These are phyloP conservation scores for Synanthedon formicaeformis DNA, from an alignment of 2,888 invertebrate species.

Conservation along the genomic window DNA sequence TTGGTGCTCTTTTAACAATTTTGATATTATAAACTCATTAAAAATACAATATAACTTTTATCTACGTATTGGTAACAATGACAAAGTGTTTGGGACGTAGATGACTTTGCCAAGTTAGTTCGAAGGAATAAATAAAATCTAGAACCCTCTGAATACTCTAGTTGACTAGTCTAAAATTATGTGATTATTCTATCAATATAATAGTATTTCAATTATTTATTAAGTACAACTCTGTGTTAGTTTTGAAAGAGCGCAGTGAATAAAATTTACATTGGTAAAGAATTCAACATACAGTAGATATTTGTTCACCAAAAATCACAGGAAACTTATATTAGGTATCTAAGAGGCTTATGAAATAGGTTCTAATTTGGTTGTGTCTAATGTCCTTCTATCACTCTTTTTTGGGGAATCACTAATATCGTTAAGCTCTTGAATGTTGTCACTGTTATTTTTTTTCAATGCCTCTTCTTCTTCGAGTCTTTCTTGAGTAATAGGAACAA, in stretches of 20 bases:
- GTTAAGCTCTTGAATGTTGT: conserved; percentile 45
- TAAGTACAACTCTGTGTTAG: not conserved
- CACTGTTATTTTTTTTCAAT: conserved; percentile 34
- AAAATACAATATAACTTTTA: conserved; percentile 35
- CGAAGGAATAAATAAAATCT: conserved; percentile 54
- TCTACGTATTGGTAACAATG: conserved; percentile 56
- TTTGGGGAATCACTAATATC: conserved; percentile 60
- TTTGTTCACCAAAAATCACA: conserved; percentile 32
- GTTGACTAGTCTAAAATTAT: conserved; percentile 62
- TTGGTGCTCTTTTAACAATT: conserved; percentile 6
- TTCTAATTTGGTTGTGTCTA: conserved; percentile 45
- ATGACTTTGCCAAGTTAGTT: conserved; percentile 3
- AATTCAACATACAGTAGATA: conserved; percentile 24
- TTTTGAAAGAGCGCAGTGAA: not conserved
- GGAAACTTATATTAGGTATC: conserved; percentile 34
- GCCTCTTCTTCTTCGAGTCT: conserved; percentile 26
- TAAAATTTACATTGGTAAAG: conserved; percentile 17
- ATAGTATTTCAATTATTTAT: not conserved
- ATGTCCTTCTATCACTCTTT: conserved; percentile 59
- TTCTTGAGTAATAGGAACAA: conserved; percentile 43
- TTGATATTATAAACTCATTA: conserved; percentile 8
- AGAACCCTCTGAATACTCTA: conserved; percentile 42
- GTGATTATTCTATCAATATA: conserved; percentile 2
- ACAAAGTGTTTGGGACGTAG: conserved; percentile 10
- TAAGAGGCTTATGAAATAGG: conserved; percentile 20